Conservation (phyloP, 2,113 vertebrate genomes). For the Syngnathoides biaculeatus region DNA sequence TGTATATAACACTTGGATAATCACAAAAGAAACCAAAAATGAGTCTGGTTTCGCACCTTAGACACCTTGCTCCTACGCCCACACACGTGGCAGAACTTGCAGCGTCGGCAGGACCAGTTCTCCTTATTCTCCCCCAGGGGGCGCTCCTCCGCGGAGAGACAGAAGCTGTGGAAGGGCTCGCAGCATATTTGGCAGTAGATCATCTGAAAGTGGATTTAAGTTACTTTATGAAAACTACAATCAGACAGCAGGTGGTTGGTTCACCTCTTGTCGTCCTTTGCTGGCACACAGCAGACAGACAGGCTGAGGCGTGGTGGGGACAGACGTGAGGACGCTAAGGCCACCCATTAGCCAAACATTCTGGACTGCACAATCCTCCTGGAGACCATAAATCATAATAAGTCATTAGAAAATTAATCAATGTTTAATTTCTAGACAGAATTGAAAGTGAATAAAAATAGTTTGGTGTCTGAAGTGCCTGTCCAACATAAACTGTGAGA, state of each 20-base stretch:
- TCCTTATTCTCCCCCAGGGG: constrained; percentile 80
- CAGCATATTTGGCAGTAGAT: constrained; percentile 91
- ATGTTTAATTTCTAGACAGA: neutral
- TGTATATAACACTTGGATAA: neutral
- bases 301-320: constrained; percentile 78
- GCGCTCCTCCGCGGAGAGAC: constrained; percentile 79
- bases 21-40: neutral
- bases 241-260: too few species aligned
- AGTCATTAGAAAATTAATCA: neutral
- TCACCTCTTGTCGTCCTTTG: constrained; percentile 84
- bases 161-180: constrained; percentile 88
- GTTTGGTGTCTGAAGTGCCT: neutral
- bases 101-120: constrained; percentile 87
- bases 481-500: too few species aligned
- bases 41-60: constrained; percentile 68
- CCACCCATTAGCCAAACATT: constrained; percentile 93
- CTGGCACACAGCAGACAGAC: constrained; percentile 89
- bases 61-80: constrained; percentile 80
- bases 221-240: neutral
- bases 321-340: constrained; percentile 83
- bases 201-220: constrained; percentile 65
- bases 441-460: neutral
- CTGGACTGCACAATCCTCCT: constrained; percentile 88
- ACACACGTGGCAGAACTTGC: constrained; percentile 89
- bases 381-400: neutral